A percentile compares a stretch with the other conserved stretches of the same genome.
phyloP scores from a whole-genome alignment of 1,140 invertebrate species.

The Trialeurodes vaporariorum region DNA sequence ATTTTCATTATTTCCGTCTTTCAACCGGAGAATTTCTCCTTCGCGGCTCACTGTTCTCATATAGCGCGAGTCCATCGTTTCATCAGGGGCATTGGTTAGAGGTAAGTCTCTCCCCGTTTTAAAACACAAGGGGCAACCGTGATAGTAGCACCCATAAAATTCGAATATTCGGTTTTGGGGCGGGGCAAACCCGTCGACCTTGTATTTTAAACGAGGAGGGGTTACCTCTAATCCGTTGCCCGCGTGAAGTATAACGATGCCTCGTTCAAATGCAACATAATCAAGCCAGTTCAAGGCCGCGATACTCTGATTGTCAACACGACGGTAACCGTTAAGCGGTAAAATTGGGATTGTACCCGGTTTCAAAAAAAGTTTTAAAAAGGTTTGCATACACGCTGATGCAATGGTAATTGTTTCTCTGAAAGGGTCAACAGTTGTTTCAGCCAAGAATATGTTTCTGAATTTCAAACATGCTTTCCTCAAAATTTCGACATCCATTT shows the following conservation, averaged over 20 bases:
- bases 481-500: conserved; percentile 24
- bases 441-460: conserved; percentile 11
- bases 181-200: conserved; percentile 1
- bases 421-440: conserved; percentile 11
- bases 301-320: conserved; percentile 10
- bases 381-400: conserved; percentile 12
- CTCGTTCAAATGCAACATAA: neutral
- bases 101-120: neutral
- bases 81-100: too few species aligned
- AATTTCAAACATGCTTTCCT: conserved; percentile 30
- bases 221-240: conserved; percentile 3
- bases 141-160: conserved; percentile 18
- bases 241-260: conserved; percentile 11
- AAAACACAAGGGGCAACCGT: conserved; percentile 11
- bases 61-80: too few species aligned
- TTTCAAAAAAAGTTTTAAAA: conserved; percentile 11
- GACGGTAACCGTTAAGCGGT: conserved; percentile 10
- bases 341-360: conserved; percentile 11
- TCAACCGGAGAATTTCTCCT: too few species aligned
- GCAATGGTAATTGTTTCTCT: conserved; percentile 12
- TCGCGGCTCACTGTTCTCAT: too few species aligned
- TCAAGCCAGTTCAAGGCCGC: conserved; percentile 9
- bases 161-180: neutral
- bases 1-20: too few species aligned
- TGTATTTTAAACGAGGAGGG: neutral